phyloP scores from a whole-genome alignment of 1,140 invertebrate species.

The Nephila pilipes region DNA sequence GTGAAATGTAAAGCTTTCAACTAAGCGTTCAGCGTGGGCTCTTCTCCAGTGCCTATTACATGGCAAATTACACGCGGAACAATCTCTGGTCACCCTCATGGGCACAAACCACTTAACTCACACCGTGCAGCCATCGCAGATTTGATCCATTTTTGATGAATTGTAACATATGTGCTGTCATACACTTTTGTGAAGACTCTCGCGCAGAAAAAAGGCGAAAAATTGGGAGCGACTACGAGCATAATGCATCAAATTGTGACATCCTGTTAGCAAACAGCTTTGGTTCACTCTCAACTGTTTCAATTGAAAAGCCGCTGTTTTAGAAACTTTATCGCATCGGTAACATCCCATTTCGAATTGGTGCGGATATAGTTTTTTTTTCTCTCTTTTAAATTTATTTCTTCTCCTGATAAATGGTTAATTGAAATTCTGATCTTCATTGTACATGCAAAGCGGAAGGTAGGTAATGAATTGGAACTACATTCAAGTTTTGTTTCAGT shows the following conservation, averaged over 20 bases:
- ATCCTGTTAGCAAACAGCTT: slow-evolving; percentile 15
- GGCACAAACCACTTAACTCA: slow-evolving; percentile 13
- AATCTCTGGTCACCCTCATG: background rate
- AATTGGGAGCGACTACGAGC: background rate
- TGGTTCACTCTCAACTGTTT: background rate
- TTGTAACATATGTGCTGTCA: slow-evolving; percentile 59
- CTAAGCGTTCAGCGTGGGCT: background rate
- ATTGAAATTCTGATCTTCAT: background rate
- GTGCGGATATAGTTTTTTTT: background rate
- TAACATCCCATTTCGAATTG: background rate
- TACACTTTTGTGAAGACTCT: background rate
- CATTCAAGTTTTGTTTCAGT: background rate
- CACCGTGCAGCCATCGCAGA: slow-evolving; percentile 23
- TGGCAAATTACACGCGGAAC: slow-evolving; percentile 4
- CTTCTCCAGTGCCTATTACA: background rate
- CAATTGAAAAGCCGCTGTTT: slow-evolving; percentile 49
- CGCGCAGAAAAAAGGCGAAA: background rate
- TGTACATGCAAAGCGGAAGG: background rate
- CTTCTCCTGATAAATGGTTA: background rate
- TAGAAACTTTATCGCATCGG: slow-evolving; percentile 33
- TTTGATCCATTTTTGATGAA: slow-evolving; percentile 47
- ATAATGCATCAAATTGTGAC: slow-evolving; percentile 39
- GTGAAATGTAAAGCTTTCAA: background rate
- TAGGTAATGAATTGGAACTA: background rate
- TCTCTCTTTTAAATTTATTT: background rate